Percentiles rank a stretch among this genome's conserved stretches.
Evolutionary conservation across 2,888 invertebrate genomes (phyloP).

Genomic region (Syrista parreyssii): DNA sequence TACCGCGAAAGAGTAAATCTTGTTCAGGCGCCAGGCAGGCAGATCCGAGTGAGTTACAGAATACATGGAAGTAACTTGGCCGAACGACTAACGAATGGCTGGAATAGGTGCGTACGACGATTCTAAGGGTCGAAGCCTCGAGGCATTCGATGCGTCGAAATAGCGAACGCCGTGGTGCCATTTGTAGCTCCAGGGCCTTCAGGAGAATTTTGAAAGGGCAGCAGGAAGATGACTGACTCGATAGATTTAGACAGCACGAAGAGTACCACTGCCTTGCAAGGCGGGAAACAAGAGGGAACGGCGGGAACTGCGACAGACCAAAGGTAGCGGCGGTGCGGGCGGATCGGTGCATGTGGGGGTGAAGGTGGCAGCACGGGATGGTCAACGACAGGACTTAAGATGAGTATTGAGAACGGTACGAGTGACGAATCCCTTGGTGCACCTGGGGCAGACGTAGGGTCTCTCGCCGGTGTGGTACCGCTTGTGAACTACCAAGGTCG

Average conservation of each 20-base stretch:
- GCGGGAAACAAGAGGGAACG: no score
- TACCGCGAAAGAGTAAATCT: no score
- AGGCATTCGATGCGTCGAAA: background rate
- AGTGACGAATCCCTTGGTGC: constrained; percentile 71
- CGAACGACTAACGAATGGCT: background rate
- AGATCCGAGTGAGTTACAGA: background rate
- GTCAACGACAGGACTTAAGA: constrained; percentile 55
- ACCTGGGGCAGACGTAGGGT: constrained; percentile 70
- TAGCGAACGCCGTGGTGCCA: no score
- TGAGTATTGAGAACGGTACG: constrained; percentile 71
- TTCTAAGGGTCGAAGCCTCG: background rate
- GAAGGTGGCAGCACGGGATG: background rate
- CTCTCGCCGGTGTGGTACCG: constrained; percentile 71
- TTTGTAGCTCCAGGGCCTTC: background rate
- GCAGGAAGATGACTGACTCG: background rate
- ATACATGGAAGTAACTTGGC: background rate
- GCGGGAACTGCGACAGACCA: background rate
- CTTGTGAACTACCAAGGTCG: constrained; percentile 69
- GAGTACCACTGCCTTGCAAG: background rate
- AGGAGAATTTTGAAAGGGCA: background rate
- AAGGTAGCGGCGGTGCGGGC: background rate
- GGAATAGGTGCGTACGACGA: no score
- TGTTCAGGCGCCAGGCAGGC: background rate
- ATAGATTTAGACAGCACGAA: background rate
- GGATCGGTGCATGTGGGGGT: background rate